phyloP scores from a whole-genome alignment of 2,888 invertebrate species.

The Acrocera orbiculus region DNA sequence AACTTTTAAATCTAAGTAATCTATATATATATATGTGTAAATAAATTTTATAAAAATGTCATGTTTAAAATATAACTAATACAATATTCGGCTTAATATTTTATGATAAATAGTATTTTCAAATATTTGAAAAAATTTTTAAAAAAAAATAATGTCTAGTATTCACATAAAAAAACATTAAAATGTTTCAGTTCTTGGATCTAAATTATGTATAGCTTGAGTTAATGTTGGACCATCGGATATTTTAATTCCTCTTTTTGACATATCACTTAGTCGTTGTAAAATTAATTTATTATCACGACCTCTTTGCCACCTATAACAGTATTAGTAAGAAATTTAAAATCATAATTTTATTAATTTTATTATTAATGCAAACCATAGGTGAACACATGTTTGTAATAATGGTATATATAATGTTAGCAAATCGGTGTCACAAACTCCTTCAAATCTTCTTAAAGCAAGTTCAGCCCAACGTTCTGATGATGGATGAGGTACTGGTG shows the following conservation, averaged over 20 bases:
- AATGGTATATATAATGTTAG: slow-evolving; percentile 50
- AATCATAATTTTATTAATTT: neutral
- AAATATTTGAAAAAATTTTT: too few relatives aligned
- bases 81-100: too few relatives aligned
- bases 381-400: slow-evolving; percentile 45
- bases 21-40: too few relatives aligned
- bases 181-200: slow-evolving; percentile 30
- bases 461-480: slow-evolving; percentile 50
- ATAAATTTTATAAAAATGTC: too few relatives aligned
- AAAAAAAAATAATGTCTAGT: too few relatives aligned
- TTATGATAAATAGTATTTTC: too few relatives aligned
- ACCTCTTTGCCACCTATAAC: slow-evolving; percentile 38
- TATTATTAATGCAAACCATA: slow-evolving; percentile 35
- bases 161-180: too few relatives aligned
- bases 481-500: slow-evolving; percentile 37
- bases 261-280: slow-evolving; percentile 41
- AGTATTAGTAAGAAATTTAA: neutral
- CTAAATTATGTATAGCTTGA: slow-evolving; percentile 44
- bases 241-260: slow-evolving; percentile 46
- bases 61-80: too few relatives aligned
- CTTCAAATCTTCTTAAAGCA: slow-evolving; percentile 51
- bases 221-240: slow-evolving; percentile 40
- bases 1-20: too few relatives aligned
- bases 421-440: slow-evolving; percentile 51
- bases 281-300: slow-evolving; percentile 43